phyloP scores from a whole-genome alignment of 1,140 invertebrate genomes.

The Drosophila ercepeae region DNA sequence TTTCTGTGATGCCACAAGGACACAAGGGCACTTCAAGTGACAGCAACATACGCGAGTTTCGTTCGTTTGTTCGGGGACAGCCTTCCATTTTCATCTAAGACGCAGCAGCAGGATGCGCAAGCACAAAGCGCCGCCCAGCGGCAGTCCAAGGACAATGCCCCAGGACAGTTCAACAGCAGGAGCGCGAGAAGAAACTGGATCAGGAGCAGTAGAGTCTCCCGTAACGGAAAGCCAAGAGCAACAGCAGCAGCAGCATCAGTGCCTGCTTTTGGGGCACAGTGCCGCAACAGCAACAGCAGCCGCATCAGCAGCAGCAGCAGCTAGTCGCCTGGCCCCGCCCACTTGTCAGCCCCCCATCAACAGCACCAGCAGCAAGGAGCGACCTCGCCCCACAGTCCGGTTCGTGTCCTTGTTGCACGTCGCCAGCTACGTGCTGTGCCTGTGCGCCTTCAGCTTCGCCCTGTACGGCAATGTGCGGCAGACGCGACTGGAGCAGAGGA shows the following conservation, averaged over 20 bases:
- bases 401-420: slow-evolving; percentile 72
- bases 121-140: slow-evolving; percentile 73
- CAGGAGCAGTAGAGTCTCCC: slow-evolving; percentile 6
- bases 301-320: slow-evolving; percentile 35
- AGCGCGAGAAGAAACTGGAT: slow-evolving; percentile 10
- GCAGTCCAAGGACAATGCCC: slow-evolving; percentile 66
- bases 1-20: slow-evolving; percentile 75
- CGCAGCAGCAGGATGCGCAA: slow-evolving; percentile 67
- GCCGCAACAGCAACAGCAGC: slow-evolving; percentile 16
- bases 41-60: slow-evolving; percentile 63
- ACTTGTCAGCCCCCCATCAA: slow-evolving; percentile 36
- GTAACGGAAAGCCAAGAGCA: slow-evolving; percentile 24
- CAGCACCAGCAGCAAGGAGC: slow-evolving; percentile 50
- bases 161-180: slow-evolving; percentile 34
- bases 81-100: slow-evolving; percentile 44
- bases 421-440: slow-evolving; percentile 77
- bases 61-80: slow-evolving; percentile 27
- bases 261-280: slow-evolving; percentile 55
- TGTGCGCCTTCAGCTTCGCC: slow-evolving; percentile 77
- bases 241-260: slow-evolving; percentile 55
- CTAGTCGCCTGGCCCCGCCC: slow-evolving; percentile 69
- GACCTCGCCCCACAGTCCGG: slow-evolving; percentile 51
- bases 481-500: slow-evolving; percentile 68
- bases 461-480: slow-evolving; percentile 77
- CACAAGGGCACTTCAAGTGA: slow-evolving; percentile 68